These are phyloP conservation scores for Caiman crocodilus DNA, from an alignment of 2,797 vertebrate species.

Conservation along the genomic window DNA sequence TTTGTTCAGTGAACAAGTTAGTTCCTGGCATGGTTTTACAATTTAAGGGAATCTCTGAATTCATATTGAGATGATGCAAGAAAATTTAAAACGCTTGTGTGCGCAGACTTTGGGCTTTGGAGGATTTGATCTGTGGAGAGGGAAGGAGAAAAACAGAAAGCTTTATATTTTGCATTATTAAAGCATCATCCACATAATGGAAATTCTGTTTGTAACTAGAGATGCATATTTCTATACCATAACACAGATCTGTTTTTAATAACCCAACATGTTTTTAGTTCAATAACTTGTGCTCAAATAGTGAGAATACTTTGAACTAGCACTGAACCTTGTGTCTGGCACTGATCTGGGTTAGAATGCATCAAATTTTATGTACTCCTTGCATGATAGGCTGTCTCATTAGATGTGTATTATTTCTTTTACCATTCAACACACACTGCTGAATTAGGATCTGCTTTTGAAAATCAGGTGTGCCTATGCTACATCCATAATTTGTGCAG, in stretches of 20 bases:
- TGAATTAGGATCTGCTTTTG: background rate
- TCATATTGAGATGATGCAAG: background rate
- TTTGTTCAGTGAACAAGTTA: background rate
- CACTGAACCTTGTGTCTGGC: background rate
- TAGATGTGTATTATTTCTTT: background rate
- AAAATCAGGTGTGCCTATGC: background rate
- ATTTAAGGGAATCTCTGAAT: slow-evolving; percentile 32
- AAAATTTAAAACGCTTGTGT: slow-evolving; percentile 5
- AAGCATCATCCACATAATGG: background rate
- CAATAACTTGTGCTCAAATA: slow-evolving; percentile 8
- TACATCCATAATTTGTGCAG: background rate
- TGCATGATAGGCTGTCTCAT: background rate
- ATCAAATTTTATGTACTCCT: background rate
- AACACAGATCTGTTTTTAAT: slow-evolving; percentile 24
- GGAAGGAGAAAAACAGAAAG: background rate
- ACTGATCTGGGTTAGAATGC: slow-evolving; percentile 13
- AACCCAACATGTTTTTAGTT: slow-evolving; percentile 11
- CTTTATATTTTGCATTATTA: background rate
- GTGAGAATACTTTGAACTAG: background rate
- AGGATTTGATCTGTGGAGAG: background rate
- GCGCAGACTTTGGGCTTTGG: too few species aligned
- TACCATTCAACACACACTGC: background rate
- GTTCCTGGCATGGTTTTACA: background rate
- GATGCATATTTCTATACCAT: background rate
- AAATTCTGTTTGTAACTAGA: background rate